Evolutionary conservation across 2,888 invertebrate species (phyloP).

Genomic region (Drosophila macrospina): DNA sequence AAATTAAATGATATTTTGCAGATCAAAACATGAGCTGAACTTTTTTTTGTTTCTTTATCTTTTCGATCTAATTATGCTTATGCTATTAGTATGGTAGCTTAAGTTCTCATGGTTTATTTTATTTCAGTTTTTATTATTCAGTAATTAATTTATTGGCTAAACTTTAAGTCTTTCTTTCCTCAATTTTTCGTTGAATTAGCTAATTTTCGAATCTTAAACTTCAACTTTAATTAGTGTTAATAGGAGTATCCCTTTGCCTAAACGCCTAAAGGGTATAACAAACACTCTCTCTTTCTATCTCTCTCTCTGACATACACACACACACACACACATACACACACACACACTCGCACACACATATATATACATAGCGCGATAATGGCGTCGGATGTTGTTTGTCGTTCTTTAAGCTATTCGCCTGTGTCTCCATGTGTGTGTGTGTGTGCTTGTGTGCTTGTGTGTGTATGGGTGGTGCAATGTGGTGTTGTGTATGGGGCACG

Average conservation of each 20-base stretch:
- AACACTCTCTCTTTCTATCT: slow-evolving; percentile 24
- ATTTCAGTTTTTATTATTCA: too few species aligned
- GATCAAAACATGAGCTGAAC: too few species aligned
- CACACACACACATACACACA: slow-evolving; percentile 3
- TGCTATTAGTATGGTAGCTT: too few species aligned
- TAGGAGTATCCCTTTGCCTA: not conserved
- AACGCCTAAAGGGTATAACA: slow-evolving; percentile 38
- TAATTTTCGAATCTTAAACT: too few species aligned
- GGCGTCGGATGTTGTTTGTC: slow-evolving; percentile 65
- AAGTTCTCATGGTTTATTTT: too few species aligned
- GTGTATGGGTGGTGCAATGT: slow-evolving; percentile 2
- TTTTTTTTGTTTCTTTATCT: too few species aligned
- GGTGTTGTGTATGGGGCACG: slow-evolving; percentile 24
- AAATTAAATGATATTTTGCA: too few species aligned
- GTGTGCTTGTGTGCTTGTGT: slow-evolving; percentile 18
- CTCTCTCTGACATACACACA: not conserved
- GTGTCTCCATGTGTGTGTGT: slow-evolving; percentile 10
- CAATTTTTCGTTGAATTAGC: too few species aligned
- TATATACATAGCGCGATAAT: slow-evolving; percentile 39
- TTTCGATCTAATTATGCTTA: too few species aligned
- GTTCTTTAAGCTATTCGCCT: slow-evolving; percentile 57
- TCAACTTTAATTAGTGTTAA: too few species aligned
- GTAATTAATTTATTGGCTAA: too few species aligned
- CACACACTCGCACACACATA: slow-evolving; percentile 1
- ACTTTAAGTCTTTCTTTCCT: too few species aligned